Base-by-base conservation (phyloP, 1,140 invertebrate species). In the Platorchestia sp. region DNA sequence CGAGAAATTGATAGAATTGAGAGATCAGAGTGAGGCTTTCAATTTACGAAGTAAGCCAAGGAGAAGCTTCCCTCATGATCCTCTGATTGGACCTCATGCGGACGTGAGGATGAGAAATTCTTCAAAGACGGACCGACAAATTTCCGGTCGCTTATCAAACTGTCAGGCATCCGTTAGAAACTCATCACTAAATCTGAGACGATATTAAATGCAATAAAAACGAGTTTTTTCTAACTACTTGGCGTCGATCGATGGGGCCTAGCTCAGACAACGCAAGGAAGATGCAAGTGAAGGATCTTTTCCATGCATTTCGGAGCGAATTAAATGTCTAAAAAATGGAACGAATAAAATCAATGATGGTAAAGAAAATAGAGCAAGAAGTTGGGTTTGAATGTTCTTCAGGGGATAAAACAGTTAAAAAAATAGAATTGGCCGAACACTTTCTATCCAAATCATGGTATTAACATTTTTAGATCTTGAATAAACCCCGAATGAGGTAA, bases 11-110 rank as follows among this genome's bases (percentile, higher is more conserved):
- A 93, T 93, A 93, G 91, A 93, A 93, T 93, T 45, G 91, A 93
- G 91, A 93, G 91, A 44, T 93, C 91, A 93, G 91, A 45, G 45
- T 10, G 91, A 16, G 91, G 43, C 91, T 93, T 93, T 93, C 91
- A 93, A 93, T 93, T 93, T 93, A 47, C 45, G 91, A 47, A 93
- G 91, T 93, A 93, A 93, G 91, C 91, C 91, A 93, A 93, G 45
- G 45, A 45, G 91, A 93, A 93, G 91, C 91, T 40, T 40, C 45
- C 45, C 91, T 93, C 44, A 45, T 45, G 43, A 93, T 93, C 91
- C n/a, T 45, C 43, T 93, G 91, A 93, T 93, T 93, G 91, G 91
- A 44, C 41, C 44, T 44, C 91, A 75, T 75, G 59, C 59, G 59
- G 59, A 75, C 59, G 59, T 75, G 59, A 75, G 59, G 59, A 75